Evolutionary conservation across 1,140 invertebrate genomes (phyloP), one percentile per base, ranked within the genome.

Genomic region (Ceratoteleas bidentatus): DNA sequence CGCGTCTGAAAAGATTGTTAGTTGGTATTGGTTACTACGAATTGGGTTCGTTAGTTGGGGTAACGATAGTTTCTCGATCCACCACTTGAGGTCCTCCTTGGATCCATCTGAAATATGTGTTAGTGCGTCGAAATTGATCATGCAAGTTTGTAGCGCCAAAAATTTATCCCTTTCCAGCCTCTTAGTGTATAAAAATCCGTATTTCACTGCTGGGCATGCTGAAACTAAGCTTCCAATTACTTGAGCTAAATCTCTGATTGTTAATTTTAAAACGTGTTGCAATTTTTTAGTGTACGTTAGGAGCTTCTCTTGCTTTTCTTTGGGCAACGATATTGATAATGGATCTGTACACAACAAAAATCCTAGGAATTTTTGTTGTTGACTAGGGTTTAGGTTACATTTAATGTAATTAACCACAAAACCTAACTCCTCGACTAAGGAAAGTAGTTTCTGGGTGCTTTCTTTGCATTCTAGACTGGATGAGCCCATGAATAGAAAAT

Each of bases 1-100:
- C 0, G 62, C 73, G 14, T 76, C 73, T 4, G 61, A 58, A 16
- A 40, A 57, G 7, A 57, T 57, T 57, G 4, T 13, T 43, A 57
- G 16, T 16, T 57, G 33, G 11, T 34, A 40, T 7, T 15, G 14
- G 14, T 40, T 40, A 6, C 40, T 6, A 9, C 34, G 11, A 9
- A 57, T 57, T 6, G 54, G 34, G 40, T 57, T 57, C 8, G 3
- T 40, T 14, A 40, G 11, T 4, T 1, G 1, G 6, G 3, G 53
- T n/a, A 13, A 36, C 6, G 10, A 15, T 6, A 57, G 14, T 6
- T 57, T 57, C 11, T 40, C n/a, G 3, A 57, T 40, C 54, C 54
- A 57, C 54, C 54, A 57, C 2, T 16, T 15, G 15, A 57, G 10
- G 34, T 57, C 54, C 7, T 40, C 54, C 4, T 0, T 24, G 24